Evolutionary conservation across 2,113 vertebrate species (phyloP), one percentile per base, ranked within the genome.

Genomic region (Ranitomeya variabilis): DNA sequence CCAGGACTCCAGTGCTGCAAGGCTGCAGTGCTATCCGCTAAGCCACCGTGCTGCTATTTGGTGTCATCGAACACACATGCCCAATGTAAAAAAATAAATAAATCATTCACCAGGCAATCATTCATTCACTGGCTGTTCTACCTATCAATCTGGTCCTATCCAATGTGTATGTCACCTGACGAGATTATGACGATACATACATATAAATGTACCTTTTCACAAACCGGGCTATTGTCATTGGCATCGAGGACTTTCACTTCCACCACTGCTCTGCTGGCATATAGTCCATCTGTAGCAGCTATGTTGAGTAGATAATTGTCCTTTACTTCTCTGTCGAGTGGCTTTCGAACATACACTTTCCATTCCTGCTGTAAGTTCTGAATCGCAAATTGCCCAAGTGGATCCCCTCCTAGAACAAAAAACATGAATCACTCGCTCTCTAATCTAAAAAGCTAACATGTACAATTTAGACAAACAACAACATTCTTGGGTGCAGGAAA

Each of bases 161-260:
- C 37, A 45, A 45, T 45, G 37, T 45, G 26, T 45, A 45, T 45
- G 37, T 45, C 37, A 45, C 37, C 3, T 45, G 37, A 4, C 37
- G 37, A 45, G 37, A 45, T 16, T 21, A 6, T 14, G 7, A 76
- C 0, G 19, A 52, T 76, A 77, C 37, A 51, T 37, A 12, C 4
- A 55, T 8, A 79, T 13, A 59, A 80, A 26, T 37, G 64, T 94
- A 99, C 98, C 98, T 98, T 97, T 91, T 98, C 96, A 45, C 98
- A 99, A 10, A 97, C 93, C 18, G 98, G 98, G 87, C 94, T 97
- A 90, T 99, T 99, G 94, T 99, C 98, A 74, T 99, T 99, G 90
- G 97, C 98, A 88, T 99, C 98, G 86, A 99, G 95, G 85, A 99
- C 98, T 92, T 99, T 99, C 91, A 99, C 98, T 90, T 99, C 98